Evolutionary conservation across 2,113 vertebrate species (phyloP).

Genomic region (Vimba vimba): DNA sequence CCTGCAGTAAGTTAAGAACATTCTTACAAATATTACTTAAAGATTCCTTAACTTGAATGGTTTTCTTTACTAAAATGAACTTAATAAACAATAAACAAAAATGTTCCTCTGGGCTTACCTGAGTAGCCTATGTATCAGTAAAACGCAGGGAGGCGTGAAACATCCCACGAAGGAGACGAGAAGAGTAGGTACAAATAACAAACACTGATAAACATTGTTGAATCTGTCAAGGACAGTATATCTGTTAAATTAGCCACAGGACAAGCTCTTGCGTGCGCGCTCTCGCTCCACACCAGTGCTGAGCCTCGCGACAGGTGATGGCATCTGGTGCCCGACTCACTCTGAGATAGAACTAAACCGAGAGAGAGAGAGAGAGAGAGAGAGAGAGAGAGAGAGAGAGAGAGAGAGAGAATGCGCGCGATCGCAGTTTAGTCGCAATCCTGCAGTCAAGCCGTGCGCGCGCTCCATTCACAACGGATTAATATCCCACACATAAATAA

Average conservation of each 20-base stretch:
- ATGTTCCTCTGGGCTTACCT: neutral
- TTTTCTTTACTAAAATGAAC: neutral
- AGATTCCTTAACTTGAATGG: neutral
- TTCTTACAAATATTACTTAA: neutral
- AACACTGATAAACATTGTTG: neutral
- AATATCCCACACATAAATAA: neutral
- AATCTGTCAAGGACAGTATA: neutral
- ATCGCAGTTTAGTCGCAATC: conserved; percentile 1
- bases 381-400: conserved; percentile 22
- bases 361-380: conserved; percentile 21
- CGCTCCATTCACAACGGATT: neutral
- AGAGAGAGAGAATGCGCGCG: conserved; percentile 25
- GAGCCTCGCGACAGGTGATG: conserved; percentile 25
- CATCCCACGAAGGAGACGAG: neutral
- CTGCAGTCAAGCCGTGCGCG: neutral
- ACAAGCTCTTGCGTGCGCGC: neutral
- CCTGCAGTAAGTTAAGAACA: neutral
- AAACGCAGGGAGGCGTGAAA: neutral
- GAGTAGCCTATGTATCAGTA: neutral
- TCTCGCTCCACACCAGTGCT: neutral
- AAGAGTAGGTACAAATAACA: neutral
- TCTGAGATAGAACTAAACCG: neutral
- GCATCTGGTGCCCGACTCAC: conserved; percentile 18
- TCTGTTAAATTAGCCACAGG: neutral
- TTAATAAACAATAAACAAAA: neutral